Base-by-base conservation (phyloP, 2,113 vertebrate species). In the Sander lucioperca region DNA sequence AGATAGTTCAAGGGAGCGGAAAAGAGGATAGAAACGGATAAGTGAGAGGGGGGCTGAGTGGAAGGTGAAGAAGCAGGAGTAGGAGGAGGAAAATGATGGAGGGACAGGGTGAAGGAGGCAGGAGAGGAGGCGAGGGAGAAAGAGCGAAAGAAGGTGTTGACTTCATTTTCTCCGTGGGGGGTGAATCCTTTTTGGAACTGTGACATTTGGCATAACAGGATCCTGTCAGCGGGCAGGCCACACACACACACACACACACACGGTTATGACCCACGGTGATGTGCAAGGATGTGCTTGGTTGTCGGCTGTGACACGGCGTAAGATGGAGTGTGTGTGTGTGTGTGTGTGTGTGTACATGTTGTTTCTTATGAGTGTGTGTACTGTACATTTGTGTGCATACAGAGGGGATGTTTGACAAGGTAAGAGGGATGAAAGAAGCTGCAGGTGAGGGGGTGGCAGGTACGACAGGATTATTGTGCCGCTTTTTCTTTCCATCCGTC, bases 121-220 rank as follows among this genome's bases (percentile, higher is more conserved):
- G 62, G 82, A 68, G 74, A 68, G 67, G 21, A 50, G 63, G 69
- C 62, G 73, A 76, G 69, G 13, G 63, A 72, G 74, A 65, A 33
- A 66, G 79, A 77, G 82, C 1, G 57, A 57, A 82, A 58, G 82
- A 76, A 87, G 88, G 90, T 80, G 88, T 90, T 47, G 85, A 92
- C 92, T 92, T 90, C 76, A 83, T 91, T 91, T 88, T 85, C 92
- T 85, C 89, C 0, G 6, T 11, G 58, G 90, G 92, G 91, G 90
- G 87, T 25, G 69, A 92, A 91, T 92, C 91, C 82, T 84, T 88
- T 92, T 90, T 91, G 86, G 88, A 89, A 89, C 89, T 88, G 91
- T 93, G 93, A 93, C 92, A 94, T 94, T 93, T 93, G 91, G 80
- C 82, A 76, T 83, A 91, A 92, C 88, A 62, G 86, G 89, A 93